Evolutionary conservation across 2,888 invertebrate genomes (phyloP).

Genomic region (Dynastes grantii): DNA sequence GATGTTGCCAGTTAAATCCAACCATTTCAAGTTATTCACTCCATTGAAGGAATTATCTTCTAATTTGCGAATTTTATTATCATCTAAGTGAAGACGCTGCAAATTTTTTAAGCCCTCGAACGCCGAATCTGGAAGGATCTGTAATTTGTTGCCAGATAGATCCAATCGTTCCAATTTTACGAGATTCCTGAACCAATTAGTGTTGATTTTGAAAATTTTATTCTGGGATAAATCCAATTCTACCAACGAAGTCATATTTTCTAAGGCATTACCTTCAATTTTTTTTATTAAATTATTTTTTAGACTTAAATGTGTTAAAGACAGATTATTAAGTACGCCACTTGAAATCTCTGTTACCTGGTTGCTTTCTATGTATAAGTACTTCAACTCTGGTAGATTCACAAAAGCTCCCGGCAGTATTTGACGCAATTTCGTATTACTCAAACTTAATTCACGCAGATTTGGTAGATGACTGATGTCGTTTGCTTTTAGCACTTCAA

Average conservation of each 20-base stretch:
- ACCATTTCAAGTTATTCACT: background rate
- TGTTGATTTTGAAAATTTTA: constrained; percentile 4
- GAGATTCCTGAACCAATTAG: constrained; percentile 17
- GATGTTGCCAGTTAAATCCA: constrained; percentile 1
- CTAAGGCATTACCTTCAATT: constrained; percentile 18
- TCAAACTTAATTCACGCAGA: constrained; percentile 20
- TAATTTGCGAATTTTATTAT: background rate
- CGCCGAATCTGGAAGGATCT: background rate
- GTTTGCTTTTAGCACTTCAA: background rate
- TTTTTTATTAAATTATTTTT: constrained; percentile 13
- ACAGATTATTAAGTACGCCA: constrained; percentile 3
- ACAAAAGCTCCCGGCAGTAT: constrained; percentile 4
- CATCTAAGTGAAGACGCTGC: background rate
- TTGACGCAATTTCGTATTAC: background rate
- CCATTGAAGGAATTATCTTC: background rate
- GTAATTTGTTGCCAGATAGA: constrained; percentile 1
- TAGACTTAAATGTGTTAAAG: background rate
- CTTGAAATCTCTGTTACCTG: background rate
- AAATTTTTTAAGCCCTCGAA: background rate
- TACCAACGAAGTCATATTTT: background rate
- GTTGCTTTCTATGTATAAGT: background rate
- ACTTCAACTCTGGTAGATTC: constrained; percentile 19
- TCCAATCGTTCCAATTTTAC: background rate
- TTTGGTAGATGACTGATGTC: constrained; percentile 21
- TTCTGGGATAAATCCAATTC: constrained; percentile 21